Evolutionary conservation across 2,888 invertebrate species (phyloP), one percentile per base, ranked within the genome.

Genomic region (Ryuthela nishihirai): DNA sequence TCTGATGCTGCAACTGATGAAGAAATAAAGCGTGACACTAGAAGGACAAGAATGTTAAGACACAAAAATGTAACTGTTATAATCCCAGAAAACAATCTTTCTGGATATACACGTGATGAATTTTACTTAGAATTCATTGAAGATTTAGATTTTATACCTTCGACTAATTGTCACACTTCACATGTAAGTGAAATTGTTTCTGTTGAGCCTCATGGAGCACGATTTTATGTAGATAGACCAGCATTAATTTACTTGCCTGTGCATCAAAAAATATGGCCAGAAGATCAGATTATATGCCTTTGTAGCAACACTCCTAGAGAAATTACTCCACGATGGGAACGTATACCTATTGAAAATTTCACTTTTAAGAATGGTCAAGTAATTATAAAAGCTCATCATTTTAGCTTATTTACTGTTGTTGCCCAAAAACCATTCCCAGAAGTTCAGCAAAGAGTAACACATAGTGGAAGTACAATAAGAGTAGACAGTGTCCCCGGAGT

Each of bases 341-440:
- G 48, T 10, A 45, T 68, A 32, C 64, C 66, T 20, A 21, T 36
- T n/a, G 53, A 50, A 24, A 52, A 59, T 36, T 68, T 54, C 47
- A 24, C 12, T 20, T 63, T 61, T 26, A 55, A 61, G 15, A 53
- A 55, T 46, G 62, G 66, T 12, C 43, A 47, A 21, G 44, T 68
- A 12, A 58, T 66, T 7, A 65, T 69, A 9, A 62, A 48, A 26
- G 58, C 67, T 10, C 44, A 54, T 15, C 69, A 69, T 55, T 70
- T 70, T 52, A 68, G 69, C 34, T 54, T 69, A 7, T 69, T 70
- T 44, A 68, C 69, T 10, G 64, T 67, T 2, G 56, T 70, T n/a
- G 50, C 67, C 18, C 62, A 68, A 25, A 67, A 66, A 29, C 66
- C 67, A 6, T 67, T 63, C 29, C 65, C 66, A 9, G 66, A 65